These are phyloP conservation scores for Mormyrus iriodes DNA, from an alignment of 2,113 vertebrate species.

Conservation along the genomic window DNA sequence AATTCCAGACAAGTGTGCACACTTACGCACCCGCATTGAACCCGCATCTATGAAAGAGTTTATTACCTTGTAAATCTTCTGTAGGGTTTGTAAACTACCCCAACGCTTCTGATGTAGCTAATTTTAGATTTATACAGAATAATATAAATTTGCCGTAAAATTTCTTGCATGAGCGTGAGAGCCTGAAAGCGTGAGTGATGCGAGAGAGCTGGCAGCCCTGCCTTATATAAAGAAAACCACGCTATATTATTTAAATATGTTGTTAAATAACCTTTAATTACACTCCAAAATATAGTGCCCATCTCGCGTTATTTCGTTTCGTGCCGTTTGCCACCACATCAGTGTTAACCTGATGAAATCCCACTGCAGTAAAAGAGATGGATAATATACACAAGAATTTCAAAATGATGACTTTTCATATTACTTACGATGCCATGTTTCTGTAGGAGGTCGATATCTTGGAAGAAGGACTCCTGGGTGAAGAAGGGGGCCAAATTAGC, in stretches of 20 bases:
- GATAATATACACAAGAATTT: not conserved
- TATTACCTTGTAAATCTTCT: not conserved
- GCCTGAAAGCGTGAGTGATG: not conserved
- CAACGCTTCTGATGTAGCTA: not conserved
- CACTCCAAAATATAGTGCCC: not conserved
- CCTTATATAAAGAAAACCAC: not conserved
- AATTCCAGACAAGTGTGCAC: not conserved
- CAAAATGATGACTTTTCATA: not conserved
- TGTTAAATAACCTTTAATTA: not conserved
- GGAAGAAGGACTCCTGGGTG: constrained; percentile 87
- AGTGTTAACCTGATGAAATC: not conserved
- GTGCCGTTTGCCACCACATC: not conserved
- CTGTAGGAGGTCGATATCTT: constrained; percentile 92
- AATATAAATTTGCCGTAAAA: too few relatives aligned
- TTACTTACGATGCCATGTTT: constrained; percentile 95
- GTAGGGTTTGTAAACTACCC: not conserved
- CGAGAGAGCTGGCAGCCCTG: not conserved
- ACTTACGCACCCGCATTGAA: too few relatives aligned
- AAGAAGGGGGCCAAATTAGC: constrained; percentile 16
- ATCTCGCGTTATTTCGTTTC: not conserved
- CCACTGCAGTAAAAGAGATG: not conserved
- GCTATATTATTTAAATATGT: not conserved
- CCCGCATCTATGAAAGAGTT: not conserved
- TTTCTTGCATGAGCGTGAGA: not conserved
- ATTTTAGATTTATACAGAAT: not conserved